Percentiles rank a stretch among this genome's conserved stretches.
Evolutionary conservation across 2,888 invertebrate genomes (phyloP).

Genomic region (Ferrisia virgata): DNA sequence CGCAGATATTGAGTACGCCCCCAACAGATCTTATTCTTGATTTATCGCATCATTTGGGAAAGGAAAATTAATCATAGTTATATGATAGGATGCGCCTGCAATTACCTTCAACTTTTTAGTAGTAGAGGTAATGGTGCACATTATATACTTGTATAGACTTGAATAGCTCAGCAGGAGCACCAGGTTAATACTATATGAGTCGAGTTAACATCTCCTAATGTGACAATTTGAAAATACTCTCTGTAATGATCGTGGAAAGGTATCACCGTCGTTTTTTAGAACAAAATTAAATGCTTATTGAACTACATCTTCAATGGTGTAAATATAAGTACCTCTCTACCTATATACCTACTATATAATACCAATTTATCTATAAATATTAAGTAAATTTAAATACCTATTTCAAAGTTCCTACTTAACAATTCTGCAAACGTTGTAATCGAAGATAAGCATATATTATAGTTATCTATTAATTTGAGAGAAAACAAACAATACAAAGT

Average conservation of each 20-base stretch:
- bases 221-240: slow-evolving; percentile 11
- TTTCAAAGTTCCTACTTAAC: no score
- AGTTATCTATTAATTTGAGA: no score
- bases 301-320: background rate
- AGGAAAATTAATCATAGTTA: background rate
- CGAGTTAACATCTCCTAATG: background rate
- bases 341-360: background rate
- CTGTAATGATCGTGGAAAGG: background rate
- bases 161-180: slow-evolving; percentile 15
- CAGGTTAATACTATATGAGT: background rate
- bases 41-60: slow-evolving; percentile 7
- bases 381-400: no score
- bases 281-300: background rate
- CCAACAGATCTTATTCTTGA: slow-evolving; percentile 12
- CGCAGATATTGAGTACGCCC: background rate
- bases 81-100: background rate
- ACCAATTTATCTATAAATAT: no score
- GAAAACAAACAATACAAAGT: no score
- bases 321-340: background rate
- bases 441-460: no score
- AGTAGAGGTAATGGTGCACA: background rate
- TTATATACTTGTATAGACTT: slow-evolving; percentile 19
- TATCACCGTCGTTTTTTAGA: background rate
- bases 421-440: no score
- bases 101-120: slow-evolving; percentile 1